These are phyloP conservation scores for Athalia cordata DNA, from an alignment of 2,888 invertebrate species.

Conservation along the genomic window DNA sequence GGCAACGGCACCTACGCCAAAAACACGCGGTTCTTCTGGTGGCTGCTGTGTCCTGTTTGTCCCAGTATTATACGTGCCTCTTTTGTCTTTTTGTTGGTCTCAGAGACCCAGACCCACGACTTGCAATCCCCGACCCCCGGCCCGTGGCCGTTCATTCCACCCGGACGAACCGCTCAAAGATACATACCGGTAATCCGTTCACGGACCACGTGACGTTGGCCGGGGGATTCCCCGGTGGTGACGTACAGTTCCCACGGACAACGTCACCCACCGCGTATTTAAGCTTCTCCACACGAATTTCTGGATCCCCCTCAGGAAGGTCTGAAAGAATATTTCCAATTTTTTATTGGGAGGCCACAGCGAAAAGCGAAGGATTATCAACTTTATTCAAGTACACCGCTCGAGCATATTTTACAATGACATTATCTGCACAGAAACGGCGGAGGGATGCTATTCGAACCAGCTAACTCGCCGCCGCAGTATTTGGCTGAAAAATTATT, in stretches of 20 bases:
- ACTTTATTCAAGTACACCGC: too few species aligned
- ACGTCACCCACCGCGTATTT: constrained; percentile 83
- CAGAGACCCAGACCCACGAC: not conserved
- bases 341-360: not conserved
- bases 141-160: constrained; percentile 28
- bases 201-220: constrained; percentile 84
- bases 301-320: constrained; percentile 81
- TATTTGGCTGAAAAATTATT: too few species aligned
- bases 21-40: not conserved
- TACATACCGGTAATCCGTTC: constrained; percentile 75
- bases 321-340: constrained; percentile 74
- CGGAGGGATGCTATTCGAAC: constrained; percentile 15
- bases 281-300: constrained; percentile 80
- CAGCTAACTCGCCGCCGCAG: not conserved
- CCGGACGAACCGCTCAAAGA: constrained; percentile 39
- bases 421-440: too few species aligned
- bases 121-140: constrained; percentile 29
- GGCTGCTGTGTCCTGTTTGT: not conserved
- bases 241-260: constrained; percentile 81
- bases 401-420: too few species aligned
- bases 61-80: constrained; percentile 17
- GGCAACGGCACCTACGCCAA: not conserved
- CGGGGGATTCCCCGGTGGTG: constrained; percentile 81
- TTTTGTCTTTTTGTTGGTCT: not conserved
- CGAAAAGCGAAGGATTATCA: too few species aligned